These are phyloP conservation scores for Syndactyla subalaris DNA, from an alignment of 2,797 vertebrate genomes.

Conservation along the genomic window DNA sequence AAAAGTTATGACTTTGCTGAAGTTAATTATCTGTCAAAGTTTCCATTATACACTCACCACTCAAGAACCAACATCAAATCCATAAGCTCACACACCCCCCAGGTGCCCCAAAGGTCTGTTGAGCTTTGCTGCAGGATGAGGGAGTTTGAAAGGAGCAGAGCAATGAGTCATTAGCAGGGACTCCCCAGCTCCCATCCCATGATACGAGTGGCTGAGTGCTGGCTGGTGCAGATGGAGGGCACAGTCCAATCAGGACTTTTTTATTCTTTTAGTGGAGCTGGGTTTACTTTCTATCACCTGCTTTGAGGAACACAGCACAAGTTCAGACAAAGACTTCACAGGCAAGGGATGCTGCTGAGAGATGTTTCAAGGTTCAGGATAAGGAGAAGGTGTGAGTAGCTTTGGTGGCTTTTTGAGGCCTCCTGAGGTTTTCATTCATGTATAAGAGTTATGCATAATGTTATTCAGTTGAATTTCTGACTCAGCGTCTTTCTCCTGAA, in stretches of 20 bases:
- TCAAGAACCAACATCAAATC: neutral
- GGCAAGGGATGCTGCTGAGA: neutral
- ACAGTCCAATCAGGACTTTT: neutral
- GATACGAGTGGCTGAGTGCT: neutral
- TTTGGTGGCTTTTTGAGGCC: neutral
- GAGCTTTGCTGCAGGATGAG: neutral
- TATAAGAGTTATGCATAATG: neutral
- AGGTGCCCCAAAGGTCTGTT: neutral
- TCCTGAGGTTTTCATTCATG: slow-evolving; percentile 30
- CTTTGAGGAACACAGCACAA: neutral
- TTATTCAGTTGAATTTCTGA: slow-evolving; percentile 24
- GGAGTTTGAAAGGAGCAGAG: neutral
- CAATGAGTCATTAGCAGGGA: neutral
- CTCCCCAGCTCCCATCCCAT: neutral
- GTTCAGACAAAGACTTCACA: neutral
- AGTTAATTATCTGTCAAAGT: slow-evolving; percentile 4
- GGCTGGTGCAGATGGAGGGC: neutral
- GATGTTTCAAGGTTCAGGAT: neutral
- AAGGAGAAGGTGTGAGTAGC: neutral
- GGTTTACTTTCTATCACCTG: neutral
- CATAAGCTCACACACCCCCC: neutral
- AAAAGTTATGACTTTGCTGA: neutral
- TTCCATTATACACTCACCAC: slow-evolving; percentile 19
- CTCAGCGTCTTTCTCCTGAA: neutral
- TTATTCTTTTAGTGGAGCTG: neutral